Evolutionary conservation across 2,888 invertebrate genomes (phyloP).

Genomic region (Folsomia candida): DNA sequence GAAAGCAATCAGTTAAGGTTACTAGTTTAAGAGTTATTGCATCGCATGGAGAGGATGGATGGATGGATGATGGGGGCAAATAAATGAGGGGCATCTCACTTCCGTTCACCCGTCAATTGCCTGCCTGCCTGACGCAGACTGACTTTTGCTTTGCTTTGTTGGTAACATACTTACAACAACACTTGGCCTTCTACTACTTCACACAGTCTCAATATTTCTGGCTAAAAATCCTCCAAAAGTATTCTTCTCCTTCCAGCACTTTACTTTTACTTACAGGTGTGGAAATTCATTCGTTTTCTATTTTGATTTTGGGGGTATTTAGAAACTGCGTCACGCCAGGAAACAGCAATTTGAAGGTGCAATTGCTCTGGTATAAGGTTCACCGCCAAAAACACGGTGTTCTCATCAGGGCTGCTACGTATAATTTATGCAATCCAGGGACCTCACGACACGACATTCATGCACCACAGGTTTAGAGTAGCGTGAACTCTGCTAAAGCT

Average conservation of each 20-base stretch:
- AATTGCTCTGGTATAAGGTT: neutral
- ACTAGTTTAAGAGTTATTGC: slow-evolving; percentile 1
- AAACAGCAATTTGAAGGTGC: neutral
- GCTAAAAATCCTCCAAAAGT: neutral
- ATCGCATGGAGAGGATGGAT: neutral
- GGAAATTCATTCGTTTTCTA: neutral
- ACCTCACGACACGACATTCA: neutral
- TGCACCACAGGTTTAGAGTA: neutral
- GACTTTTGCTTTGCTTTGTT: slow-evolving; percentile 18
- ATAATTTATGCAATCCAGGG: neutral
- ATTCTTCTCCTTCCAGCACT: neutral
- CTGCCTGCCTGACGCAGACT: slow-evolving; percentile 7
- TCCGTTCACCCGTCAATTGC: slow-evolving; percentile 41
- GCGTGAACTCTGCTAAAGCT: neutral
- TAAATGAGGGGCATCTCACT: slow-evolving; percentile 26
- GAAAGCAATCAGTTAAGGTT: slow-evolving; percentile 44
- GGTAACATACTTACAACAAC: neutral
- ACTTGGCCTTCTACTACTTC: neutral
- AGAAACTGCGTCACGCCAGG: neutral
- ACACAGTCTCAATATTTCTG: neutral
- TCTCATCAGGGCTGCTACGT: neutral
- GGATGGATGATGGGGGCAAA: neutral
- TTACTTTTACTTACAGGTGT: too few species aligned
- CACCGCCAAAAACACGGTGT: neutral
- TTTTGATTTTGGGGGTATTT: neutral